Base-by-base conservation (phyloP, 2,797 vertebrate genomes). In the Cossypha dichroa region DNA sequence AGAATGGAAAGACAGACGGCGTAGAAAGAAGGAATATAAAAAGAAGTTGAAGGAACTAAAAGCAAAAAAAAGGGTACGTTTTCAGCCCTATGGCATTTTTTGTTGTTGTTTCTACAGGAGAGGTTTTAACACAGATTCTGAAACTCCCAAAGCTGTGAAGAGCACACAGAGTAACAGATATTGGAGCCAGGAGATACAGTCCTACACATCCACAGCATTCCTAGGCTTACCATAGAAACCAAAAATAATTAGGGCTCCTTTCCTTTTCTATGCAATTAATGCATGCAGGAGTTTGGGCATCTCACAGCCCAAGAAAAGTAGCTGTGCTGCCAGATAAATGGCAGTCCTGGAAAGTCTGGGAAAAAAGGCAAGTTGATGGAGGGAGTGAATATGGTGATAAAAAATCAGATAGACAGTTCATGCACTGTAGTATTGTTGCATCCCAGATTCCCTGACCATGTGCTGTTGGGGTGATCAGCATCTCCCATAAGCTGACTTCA, bases 21-120 rank as follows among this genome's bases (percentile, higher is more conserved):
- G 45, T 43, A 97, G 69, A 58, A 98, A 95, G 72, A 87, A 81
- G 60, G 97, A 98, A 89, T 98, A 97, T 78, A 97, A 97, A 82
- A 97, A 94, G 34, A 96, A 98, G 34, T 95, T 98, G 59, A 98
- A 87, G 81, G 96, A 99, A 26, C 66, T 99, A 33, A 98, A 97
- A 40, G 81, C 95, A 85, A 98, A 98, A 97, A 97, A 98, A 45
- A 98, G 97, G 97, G 99, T 99, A 96, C 86, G 97, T 87, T 75
- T 95, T 87, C 33, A 54, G 28, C 21, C 41, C 23, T 52, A 13
- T 31, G 51, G 49, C 2, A 7, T 28, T 63, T 62, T 29, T 22
- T 54, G 8, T 48, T 34, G 34, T 34, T 31, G 10, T 85, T 77
- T 85, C 72, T 67, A 60, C 31, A 59, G 52, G 40, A 49, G 6